Base-by-base conservation (phyloP, 2,888 invertebrate genomes). In the Nycteola revayana region DNA sequence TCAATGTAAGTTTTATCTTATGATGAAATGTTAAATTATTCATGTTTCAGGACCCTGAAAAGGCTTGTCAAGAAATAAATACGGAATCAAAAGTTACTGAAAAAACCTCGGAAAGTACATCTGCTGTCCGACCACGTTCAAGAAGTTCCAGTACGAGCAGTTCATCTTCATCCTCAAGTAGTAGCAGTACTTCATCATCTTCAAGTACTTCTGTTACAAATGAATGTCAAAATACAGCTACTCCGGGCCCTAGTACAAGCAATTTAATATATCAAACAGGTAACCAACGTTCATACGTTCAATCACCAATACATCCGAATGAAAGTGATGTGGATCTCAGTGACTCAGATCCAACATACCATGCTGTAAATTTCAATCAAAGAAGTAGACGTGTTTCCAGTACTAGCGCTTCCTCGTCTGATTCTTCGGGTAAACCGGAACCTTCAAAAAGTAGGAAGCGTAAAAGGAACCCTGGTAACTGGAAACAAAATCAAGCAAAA, bases 141-240 rank as follows among this genome's bases (percentile, higher is more conserved):
- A 34, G 28, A 30, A 30, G 9, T 37, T 32, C 37, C 1, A 35
- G 34, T 35, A 35, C 28, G 5, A 35, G 34, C 36, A 38, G 32
- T 38, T 38, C 28, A 32, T 32, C 32, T 38, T 38, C 32, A 32
- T 38, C 37, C 29, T 38, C 38, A 28, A 38, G n/a, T n/a, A n/a
- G 38, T 33, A 29, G 29, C 26, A 38, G 33, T 28, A 30, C 29
- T 32, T 38, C 33, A 17, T 38, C 29, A 29, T 33, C 33, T 25
- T 38, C 37, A 23, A 42, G 31, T 30, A 39, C 18, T 28, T 24
- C 33, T 38, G 11, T 23, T 25, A 34, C 28, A 14, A 34, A 35
- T 28, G 14, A 38, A 35, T 30, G 3, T 30, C n/a, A 36, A 26
- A 39, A 34, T 39, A 25, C 27, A 34, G 34, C 34, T 31, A 30